These are phyloP conservation scores for Eurystomus gularis DNA, from an alignment of 2,113 vertebrate genomes.

Conservation along the genomic window DNA sequence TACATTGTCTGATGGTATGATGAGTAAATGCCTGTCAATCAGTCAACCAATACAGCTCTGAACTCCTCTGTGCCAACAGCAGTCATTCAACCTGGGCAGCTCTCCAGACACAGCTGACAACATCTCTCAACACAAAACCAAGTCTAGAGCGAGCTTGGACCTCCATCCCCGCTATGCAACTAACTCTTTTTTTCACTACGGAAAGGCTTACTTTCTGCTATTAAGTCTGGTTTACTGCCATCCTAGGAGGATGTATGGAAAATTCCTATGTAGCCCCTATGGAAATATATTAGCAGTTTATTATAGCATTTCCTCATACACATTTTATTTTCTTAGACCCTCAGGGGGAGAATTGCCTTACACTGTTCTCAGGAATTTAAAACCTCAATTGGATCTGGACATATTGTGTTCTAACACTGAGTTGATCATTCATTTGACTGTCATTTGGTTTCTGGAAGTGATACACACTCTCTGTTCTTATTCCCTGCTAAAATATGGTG, in stretches of 20 bases:
- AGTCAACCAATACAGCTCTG: background rate
- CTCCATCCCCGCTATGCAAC: background rate
- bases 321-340: constrained; percentile 42
- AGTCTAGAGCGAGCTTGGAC: background rate
- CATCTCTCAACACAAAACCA: background rate
- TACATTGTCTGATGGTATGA: rapidly evolving
- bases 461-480: background rate
- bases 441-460: constrained; percentile 27
- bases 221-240: constrained; percentile 31
- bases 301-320: constrained; percentile 50
- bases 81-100: background rate
- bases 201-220: background rate
- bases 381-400: background rate
- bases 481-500: background rate
- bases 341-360: constrained; percentile 43
- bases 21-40: background rate
- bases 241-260: constrained; percentile 31
- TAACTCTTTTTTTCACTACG: background rate
- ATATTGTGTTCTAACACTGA: background rate
- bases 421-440: background rate
- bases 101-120: background rate
- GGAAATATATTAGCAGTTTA: constrained; percentile 55
- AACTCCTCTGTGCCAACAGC: background rate
- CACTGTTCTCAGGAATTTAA: constrained; percentile 29
- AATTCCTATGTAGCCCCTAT: constrained; percentile 31